Conservation (phyloP, 2,113 vertebrate genomes). For the Calidris pygmaea region DNA sequence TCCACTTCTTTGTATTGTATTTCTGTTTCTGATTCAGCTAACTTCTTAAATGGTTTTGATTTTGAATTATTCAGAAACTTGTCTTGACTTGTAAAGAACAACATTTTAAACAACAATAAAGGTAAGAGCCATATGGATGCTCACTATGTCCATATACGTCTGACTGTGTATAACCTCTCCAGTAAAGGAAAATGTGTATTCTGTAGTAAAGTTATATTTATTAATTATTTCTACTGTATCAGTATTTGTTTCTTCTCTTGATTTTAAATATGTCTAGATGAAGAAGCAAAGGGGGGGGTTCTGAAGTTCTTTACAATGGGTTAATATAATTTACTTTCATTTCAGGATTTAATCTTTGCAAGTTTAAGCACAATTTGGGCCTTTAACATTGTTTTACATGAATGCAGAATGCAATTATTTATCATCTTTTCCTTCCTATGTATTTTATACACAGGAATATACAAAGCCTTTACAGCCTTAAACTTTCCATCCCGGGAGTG, state of each 20-base stretch:
- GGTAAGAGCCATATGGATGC: not conserved
- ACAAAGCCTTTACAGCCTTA: not conserved
- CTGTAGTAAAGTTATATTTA: not conserved
- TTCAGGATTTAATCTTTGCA: not conserved
- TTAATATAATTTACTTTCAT: not conserved
- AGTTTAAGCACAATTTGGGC: not conserved
- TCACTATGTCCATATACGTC: not conserved
- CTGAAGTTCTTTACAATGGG: not conserved
- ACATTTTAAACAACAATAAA: not conserved
- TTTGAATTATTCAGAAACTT: not conserved
- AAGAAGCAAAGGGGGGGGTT: not conserved
- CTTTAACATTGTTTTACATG: not conserved
- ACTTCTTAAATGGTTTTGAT: not conserved
- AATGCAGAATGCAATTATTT: not conserved
- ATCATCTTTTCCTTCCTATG: not conserved
- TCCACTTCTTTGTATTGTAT: not conserved
- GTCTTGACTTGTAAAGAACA: not conserved
- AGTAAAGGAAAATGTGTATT: not conserved
- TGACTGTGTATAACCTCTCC: not conserved
- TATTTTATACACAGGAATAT: not conserved
- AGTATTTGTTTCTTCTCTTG: not conserved
- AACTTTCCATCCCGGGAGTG: too few relatives aligned
- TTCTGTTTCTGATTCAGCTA: not conserved
- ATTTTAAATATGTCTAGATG: not conserved
- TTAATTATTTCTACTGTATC: not conserved